Conservation (phyloP, 2,888 invertebrate species). For the Colletes collaris region DNA sequence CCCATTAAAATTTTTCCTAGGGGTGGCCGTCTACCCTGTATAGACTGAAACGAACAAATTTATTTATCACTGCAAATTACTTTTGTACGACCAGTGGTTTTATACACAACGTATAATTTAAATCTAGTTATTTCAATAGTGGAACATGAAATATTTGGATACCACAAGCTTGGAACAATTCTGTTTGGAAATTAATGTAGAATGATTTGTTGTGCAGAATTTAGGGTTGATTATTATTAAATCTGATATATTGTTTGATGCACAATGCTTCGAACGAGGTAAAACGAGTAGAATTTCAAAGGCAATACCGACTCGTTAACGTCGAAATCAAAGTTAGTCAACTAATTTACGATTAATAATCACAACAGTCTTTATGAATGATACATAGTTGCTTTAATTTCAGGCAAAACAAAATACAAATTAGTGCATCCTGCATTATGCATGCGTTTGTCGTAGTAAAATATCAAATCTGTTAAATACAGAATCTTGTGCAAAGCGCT, state of each 20-base stretch:
- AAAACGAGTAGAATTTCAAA: not conserved
- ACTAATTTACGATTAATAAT: not conserved
- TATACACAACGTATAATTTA: no score
- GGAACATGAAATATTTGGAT: no score
- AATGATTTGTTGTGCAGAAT: no score
- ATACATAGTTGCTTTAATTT: not conserved
- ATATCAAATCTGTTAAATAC: not conserved
- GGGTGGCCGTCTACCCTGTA: no score
- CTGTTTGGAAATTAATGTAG: no score
- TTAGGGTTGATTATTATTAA: not conserved
- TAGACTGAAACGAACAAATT: no score
- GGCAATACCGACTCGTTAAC: not conserved
- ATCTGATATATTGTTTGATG: not conserved
- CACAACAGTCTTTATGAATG: not conserved
- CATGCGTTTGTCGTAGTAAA: not conserved
- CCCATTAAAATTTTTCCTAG: no score
- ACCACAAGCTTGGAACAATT: no score
- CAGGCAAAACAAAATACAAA: not conserved
- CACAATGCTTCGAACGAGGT: not conserved
- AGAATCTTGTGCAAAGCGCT: not conserved
- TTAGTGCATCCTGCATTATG: not conserved
- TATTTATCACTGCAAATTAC: no score
- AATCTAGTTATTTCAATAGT: no score
- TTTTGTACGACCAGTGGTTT: no score
- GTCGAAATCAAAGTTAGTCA: not conserved